Evolutionary conservation across 2,797 vertebrate species (phyloP).

Genomic region (Muscicapa comitata): DNA sequence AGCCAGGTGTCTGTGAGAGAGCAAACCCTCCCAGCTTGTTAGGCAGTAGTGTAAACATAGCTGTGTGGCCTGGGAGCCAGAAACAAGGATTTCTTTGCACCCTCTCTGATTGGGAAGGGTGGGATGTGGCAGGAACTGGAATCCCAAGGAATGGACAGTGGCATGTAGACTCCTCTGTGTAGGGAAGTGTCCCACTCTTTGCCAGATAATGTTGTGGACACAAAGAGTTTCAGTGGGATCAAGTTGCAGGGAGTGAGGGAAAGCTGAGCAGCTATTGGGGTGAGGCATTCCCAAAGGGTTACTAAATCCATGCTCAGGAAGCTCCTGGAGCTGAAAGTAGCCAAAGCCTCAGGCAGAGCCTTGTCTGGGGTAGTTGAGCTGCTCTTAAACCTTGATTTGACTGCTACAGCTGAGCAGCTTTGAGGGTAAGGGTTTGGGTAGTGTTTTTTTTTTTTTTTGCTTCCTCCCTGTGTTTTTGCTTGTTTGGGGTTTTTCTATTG

Average conservation of each 20-base stretch:
- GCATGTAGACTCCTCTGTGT: accelerated
- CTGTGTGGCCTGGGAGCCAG: neutral
- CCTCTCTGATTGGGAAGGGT: neutral
- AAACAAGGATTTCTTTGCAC: neutral
- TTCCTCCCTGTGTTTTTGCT: neutral
- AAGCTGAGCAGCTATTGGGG: neutral
- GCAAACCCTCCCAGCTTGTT: neutral
- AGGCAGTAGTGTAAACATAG: neutral
- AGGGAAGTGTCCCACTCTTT: accelerated
- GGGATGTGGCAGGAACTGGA: neutral
- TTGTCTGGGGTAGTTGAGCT: neutral
- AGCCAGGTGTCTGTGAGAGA: neutral
- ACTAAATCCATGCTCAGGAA: neutral
- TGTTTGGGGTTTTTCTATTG: neutral
- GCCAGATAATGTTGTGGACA: neutral
- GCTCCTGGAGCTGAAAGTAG: neutral
- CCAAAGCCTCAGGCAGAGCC: neutral
- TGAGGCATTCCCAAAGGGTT: neutral
- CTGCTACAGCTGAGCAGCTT: neutral
- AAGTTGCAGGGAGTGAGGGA: accelerated
- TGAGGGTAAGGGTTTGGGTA: neutral
- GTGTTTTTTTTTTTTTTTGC: neutral
- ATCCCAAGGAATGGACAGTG: neutral
- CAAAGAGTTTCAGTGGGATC: neutral
- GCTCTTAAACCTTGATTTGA: accelerated